phyloP scores from a whole-genome alignment of 1,140 invertebrate species.

The Zaprionus inermis region DNA sequence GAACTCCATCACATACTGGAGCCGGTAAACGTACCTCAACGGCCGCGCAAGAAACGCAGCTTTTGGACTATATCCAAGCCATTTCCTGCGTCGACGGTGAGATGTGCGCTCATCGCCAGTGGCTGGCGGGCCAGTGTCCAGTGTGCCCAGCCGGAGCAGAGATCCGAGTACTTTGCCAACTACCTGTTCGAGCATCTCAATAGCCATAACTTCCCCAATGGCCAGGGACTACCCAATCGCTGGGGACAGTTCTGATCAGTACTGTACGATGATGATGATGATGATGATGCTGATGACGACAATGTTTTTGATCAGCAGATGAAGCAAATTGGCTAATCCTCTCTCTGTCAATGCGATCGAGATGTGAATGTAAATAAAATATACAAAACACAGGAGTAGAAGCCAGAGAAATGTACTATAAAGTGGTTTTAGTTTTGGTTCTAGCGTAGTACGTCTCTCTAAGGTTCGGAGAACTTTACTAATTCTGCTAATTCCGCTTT shows the following conservation, averaged over 20 bases:
- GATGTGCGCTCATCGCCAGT: conserved; percentile 44
- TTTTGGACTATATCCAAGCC: conserved; percentile 52
- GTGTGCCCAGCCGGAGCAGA: conserved; percentile 40
- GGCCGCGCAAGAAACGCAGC: conserved; percentile 59
- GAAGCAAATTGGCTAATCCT: not conserved
- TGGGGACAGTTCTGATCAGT: conserved; percentile 62
- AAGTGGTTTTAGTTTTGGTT: too few relatives aligned
- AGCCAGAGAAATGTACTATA: not conserved
- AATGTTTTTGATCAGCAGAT: too few relatives aligned
- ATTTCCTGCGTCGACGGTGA: conserved; percentile 41
- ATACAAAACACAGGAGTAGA: not conserved
- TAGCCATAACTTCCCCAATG: conserved; percentile 67
- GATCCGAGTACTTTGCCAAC: conserved; percentile 56
- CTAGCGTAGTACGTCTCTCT: too few relatives aligned
- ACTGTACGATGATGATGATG: too few relatives aligned
- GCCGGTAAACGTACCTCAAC: conserved; percentile 7
- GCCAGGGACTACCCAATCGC: conserved; percentile 53
- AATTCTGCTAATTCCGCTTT: too few relatives aligned
- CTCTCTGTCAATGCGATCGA: conserved; percentile 6
- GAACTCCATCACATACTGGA: conserved; percentile 26
- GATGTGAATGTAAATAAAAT: not conserved
- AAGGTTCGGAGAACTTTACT: too few relatives aligned
- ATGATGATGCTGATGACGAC: too few relatives aligned
- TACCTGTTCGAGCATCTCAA: conserved; percentile 63
- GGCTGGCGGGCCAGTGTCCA: conserved; percentile 41